phyloP scores from a whole-genome alignment of 2,113 vertebrate species.

The Paedocypris sp. region DNA sequence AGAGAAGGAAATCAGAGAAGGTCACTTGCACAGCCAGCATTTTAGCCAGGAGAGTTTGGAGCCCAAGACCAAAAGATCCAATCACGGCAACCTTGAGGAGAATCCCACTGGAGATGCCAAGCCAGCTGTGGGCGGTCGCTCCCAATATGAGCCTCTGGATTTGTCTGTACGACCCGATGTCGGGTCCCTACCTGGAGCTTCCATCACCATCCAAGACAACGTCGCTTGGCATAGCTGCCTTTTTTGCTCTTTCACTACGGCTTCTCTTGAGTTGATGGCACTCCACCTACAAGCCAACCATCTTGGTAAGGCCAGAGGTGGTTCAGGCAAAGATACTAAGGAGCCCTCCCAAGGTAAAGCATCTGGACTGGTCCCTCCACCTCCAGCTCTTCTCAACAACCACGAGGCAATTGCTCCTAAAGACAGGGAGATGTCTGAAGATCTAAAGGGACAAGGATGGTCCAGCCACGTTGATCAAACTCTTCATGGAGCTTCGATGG shows the following conservation, averaged over 20 bases:
- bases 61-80: constrained; percentile 61
- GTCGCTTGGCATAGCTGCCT: constrained; percentile 92
- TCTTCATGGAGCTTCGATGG: constrained; percentile 51
- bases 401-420: constrained; percentile 45
- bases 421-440: constrained; percentile 64
- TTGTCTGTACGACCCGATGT: constrained; percentile 87
- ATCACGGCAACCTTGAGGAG: constrained; percentile 64
- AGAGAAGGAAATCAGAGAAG: constrained; percentile 76
- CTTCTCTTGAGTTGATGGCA: constrained; percentile 92
- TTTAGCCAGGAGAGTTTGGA: constrained; percentile 65
- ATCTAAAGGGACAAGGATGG: constrained; percentile 71
- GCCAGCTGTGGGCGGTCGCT: constrained; percentile 58
- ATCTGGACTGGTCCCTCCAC: constrained; percentile 46
- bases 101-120: constrained; percentile 58
- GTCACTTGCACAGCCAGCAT: constrained; percentile 51
- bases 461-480: constrained; percentile 69
- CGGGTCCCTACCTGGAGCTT: constrained; percentile 78
- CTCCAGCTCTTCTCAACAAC: constrained; percentile 55
- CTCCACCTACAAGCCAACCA: constrained; percentile 96
- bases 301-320: constrained; percentile 74
- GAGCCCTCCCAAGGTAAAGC: constrained; percentile 62
- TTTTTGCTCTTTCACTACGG: constrained; percentile 92
- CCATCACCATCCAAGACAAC: constrained; percentile 86
- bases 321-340: constrained; percentile 64
- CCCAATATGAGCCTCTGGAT: constrained; percentile 90